These are phyloP conservation scores for Solenopsis invicta DNA, from an alignment of 1,140 invertebrate genomes.

Conservation along the genomic window DNA sequence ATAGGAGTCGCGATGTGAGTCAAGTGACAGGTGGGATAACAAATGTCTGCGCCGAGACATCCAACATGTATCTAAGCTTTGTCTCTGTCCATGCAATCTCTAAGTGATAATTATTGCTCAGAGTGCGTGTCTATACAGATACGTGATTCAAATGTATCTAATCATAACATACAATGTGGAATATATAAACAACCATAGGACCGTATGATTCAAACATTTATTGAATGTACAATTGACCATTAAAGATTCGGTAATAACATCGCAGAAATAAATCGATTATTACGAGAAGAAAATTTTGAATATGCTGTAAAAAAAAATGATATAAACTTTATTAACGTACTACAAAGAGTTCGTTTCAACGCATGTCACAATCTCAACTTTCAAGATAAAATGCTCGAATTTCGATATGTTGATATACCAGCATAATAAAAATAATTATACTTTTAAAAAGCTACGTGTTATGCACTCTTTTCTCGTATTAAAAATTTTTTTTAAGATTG, in stretches of 20 bases:
- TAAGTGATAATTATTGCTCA: constrained; percentile 66
- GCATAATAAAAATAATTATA: background rate
- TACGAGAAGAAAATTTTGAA: background rate
- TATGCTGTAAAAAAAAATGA: background rate
- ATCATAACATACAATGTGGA: background rate
- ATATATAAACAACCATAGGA: background rate
- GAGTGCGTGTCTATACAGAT: constrained; percentile 18
- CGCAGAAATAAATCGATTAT: background rate
- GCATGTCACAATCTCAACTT: background rate
- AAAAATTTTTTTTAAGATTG: background rate
- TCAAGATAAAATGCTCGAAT: background rate
- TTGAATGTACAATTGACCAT: background rate
- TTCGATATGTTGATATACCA: background rate
- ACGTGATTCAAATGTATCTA: constrained; percentile 45
- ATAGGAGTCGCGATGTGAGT: constrained; percentile 69
- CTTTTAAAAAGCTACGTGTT: background rate
- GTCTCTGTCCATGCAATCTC: constrained; percentile 64
- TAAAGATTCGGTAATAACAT: background rate
- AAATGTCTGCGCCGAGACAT: constrained; percentile 72
- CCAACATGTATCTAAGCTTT: constrained; percentile 65
- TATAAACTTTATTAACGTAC: background rate
- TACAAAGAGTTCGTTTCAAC: background rate
- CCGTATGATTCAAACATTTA: background rate
- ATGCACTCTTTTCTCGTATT: background rate
- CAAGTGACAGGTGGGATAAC: constrained; percentile 75